Evolutionary conservation across 2,888 invertebrate genomes (phyloP).

Genomic region (Agrochola circellaris): DNA sequence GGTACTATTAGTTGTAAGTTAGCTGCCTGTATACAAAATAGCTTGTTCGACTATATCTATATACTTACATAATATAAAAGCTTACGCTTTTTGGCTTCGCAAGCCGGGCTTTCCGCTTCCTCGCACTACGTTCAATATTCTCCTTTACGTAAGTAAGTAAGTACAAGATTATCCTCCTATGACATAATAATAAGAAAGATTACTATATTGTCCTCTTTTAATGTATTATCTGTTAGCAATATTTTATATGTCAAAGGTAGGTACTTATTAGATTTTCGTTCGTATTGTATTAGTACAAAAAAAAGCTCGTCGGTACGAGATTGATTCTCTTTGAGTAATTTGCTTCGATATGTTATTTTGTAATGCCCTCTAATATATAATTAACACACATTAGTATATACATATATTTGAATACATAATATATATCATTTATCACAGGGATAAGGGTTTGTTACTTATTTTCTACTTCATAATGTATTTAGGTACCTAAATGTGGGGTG

Average conservation of each 20-base stretch:
- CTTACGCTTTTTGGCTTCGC: neutral
- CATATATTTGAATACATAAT: conserved; percentile 20
- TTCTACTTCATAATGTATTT: conserved; percentile 29
- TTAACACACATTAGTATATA: conserved; percentile 14
- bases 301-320: conserved; percentile 13
- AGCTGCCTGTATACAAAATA: neutral
- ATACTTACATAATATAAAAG: neutral
- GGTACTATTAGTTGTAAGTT: too few species aligned
- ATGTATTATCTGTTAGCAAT: conserved; percentile 18
- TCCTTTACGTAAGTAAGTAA: neutral
- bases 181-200: conserved; percentile 9
- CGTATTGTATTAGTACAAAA: conserved; percentile 4
- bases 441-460: conserved; percentile 57
- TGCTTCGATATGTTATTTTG: conserved; percentile 52
- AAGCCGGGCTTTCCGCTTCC: neutral
- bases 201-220: conserved; percentile 13
- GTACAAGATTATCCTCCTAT: conserved; percentile 19
- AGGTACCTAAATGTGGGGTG: neutral
- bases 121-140: conserved; percentile 13
- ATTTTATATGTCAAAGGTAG: conserved; percentile 5
- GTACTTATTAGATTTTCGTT: conserved; percentile 8
- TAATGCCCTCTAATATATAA: conserved; percentile 27
- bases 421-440: conserved; percentile 63
- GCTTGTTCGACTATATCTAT: neutral
- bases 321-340: conserved; percentile 36